Evolutionary conservation across 2,888 invertebrate genomes (phyloP).

Genomic region (Plebejus anna): DNA sequence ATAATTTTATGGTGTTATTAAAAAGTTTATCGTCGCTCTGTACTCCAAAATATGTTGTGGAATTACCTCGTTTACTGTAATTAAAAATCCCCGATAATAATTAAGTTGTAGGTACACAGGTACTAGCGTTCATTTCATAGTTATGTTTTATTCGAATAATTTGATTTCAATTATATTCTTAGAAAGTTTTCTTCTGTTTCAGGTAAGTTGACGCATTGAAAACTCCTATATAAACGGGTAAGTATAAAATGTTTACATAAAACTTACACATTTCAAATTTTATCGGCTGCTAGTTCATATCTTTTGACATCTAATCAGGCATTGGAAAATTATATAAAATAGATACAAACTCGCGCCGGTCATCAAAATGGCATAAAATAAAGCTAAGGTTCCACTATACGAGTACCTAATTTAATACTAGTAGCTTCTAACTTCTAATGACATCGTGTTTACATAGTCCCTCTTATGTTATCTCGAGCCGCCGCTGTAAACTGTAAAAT

Average conservation of each 20-base stretch:
- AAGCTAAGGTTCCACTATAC: background rate
- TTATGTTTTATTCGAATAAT: background rate
- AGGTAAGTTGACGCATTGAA: constrained; percentile 14
- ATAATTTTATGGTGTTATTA: constrained; percentile 28
- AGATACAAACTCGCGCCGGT: constrained; percentile 1
- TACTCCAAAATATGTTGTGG: background rate
- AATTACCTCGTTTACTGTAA: background rate
- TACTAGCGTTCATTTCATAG: background rate
- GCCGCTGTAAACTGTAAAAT: constrained; percentile 10
- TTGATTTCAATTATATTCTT: background rate
- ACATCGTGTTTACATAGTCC: constrained; percentile 3
- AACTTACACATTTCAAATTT: background rate
- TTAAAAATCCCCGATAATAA: background rate
- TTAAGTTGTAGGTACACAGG: background rate
- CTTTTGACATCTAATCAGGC: background rate
- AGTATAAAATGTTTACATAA: background rate
- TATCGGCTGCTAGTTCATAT: background rate
- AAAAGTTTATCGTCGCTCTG: constrained; percentile 17
- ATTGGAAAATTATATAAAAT: background rate
- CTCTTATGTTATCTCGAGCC: background rate
- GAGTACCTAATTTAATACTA: background rate
- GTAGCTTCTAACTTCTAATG: constrained; percentile 12
- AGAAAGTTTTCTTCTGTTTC: constrained; percentile 3
- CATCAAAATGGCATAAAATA: background rate
- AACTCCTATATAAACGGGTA: background rate